Evolutionary conservation across 1,140 invertebrate genomes (phyloP).

Genomic region (Drosophila punjabiensis): DNA sequence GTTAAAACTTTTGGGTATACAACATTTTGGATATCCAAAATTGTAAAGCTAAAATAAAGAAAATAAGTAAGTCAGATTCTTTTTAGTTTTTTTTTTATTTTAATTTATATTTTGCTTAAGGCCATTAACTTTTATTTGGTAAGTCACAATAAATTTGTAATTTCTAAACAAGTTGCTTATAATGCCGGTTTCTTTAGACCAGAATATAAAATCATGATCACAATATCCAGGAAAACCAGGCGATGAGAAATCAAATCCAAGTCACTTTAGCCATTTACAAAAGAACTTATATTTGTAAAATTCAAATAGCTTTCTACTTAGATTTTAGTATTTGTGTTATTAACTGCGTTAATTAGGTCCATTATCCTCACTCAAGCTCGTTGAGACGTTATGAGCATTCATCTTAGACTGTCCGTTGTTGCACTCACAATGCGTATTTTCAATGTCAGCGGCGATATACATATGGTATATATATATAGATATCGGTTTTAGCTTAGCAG

Average conservation of each 20-base stretch:
- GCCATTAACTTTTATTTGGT: constrained; percentile 12
- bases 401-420: constrained; percentile 44
- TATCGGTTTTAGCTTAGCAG: constrained; percentile 47
- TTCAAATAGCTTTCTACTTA: constrained; percentile 75
- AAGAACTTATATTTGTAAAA: constrained; percentile 70
- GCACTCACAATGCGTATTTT: constrained; percentile 8
- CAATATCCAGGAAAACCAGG: constrained; percentile 13
- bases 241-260: constrained; percentile 30
- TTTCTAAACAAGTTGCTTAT: background rate
- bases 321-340: constrained; percentile 57
- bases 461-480: constrained; percentile 31
- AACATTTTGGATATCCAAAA: background rate
- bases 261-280: constrained; percentile 49
- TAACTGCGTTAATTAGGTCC: constrained; percentile 59
- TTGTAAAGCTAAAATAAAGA: background rate
- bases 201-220: constrained; percentile 4
- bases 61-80: background rate
- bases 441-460: constrained; percentile 29
- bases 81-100: background rate
- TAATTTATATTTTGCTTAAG: background rate
- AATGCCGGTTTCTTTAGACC: background rate
- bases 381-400: constrained; percentile 68
- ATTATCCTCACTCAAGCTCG: constrained; percentile 53
- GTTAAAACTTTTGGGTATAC: too few species aligned
- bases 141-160: constrained; percentile 9